Evolutionary conservation across 2,797 vertebrate genomes (phyloP).

Genomic region (Lutjanus argentimaculatus): DNA sequence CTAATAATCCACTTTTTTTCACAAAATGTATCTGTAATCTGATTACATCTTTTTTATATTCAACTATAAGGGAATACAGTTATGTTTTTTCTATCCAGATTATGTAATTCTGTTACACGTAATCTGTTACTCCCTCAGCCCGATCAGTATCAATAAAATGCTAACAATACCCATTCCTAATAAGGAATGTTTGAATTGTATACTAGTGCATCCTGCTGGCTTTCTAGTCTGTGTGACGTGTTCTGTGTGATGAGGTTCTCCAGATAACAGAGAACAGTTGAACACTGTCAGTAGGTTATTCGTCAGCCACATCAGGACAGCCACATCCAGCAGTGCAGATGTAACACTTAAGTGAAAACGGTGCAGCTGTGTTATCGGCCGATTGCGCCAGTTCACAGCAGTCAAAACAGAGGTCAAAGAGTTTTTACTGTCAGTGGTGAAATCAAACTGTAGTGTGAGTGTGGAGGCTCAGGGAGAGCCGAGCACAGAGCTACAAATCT

Average conservation of each 20-base stretch:
- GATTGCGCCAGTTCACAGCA: slow-evolving; percentile 22
- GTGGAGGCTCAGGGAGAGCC: slow-evolving; percentile 41
- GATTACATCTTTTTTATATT: too few relatives aligned
- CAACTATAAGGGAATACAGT: too few relatives aligned
- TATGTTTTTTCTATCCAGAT: too few relatives aligned
- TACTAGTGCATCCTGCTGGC: background rate
- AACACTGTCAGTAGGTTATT: slow-evolving; percentile 7
- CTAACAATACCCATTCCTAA: too few relatives aligned
- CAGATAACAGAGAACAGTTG: background rate
- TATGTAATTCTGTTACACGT: too few relatives aligned
- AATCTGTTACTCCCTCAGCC: too few relatives aligned
- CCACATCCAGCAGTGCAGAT: background rate
- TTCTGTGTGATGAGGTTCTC: background rate
- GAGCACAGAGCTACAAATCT: slow-evolving; percentile 57
- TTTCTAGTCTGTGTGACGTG: background rate
- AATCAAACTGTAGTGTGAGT: slow-evolving; percentile 40
- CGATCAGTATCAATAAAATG: too few relatives aligned
- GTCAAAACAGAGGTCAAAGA: slow-evolving; percentile 24
- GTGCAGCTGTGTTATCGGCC: background rate
- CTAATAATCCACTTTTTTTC: too few relatives aligned
- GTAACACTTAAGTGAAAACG: slow-evolving; percentile 19
- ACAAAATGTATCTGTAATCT: too few relatives aligned
- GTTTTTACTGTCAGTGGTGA: slow-evolving; percentile 30
- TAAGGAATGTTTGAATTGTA: background rate
- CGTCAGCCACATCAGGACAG: slow-evolving; percentile 6